phyloP scores from a whole-genome alignment of 1,140 invertebrate genomes.

The Cydia amplana region DNA sequence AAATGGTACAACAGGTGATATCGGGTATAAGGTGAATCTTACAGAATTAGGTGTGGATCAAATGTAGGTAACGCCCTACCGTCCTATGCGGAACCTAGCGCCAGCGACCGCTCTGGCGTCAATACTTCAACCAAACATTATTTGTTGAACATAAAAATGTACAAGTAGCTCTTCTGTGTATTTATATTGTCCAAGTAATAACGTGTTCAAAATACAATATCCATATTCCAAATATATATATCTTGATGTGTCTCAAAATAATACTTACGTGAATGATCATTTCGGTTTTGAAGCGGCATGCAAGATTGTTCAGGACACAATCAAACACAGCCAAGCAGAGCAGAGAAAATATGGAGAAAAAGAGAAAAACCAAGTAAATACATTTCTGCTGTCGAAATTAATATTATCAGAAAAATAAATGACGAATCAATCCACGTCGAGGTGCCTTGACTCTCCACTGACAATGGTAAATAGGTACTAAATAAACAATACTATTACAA shows the following conservation, averaged over 20 bases:
- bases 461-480: slow-evolving; percentile 36
- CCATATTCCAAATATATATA: slow-evolving; percentile 50
- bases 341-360: slow-evolving; percentile 86
- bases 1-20: slow-evolving; percentile 68
- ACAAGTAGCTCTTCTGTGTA: slow-evolving; percentile 38
- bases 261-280: slow-evolving; percentile 89
- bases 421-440: slow-evolving; percentile 70
- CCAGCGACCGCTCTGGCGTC: slow-evolving; percentile 13
- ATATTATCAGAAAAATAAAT: slow-evolving; percentile 76
- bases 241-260: slow-evolving; percentile 79
- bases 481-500: slow-evolving; percentile 30
- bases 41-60: slow-evolving; percentile 38
- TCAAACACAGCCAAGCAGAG: slow-evolving; percentile 88
- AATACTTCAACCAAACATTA: slow-evolving; percentile 12
- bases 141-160: slow-evolving; percentile 23
- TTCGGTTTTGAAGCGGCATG: slow-evolving; percentile 89
- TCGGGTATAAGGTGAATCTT: slow-evolving; percentile 60
- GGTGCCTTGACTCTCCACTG: slow-evolving; percentile 64
- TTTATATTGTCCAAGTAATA: slow-evolving; percentile 34
- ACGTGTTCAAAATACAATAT: slow-evolving; percentile 46
- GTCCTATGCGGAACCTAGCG: slow-evolving; percentile 36
- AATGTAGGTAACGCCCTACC: slow-evolving; percentile 42
- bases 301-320: slow-evolving; percentile 86
- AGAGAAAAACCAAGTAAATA: slow-evolving; percentile 84
- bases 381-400: slow-evolving; percentile 78